Evolutionary conservation across 2,797 vertebrate genomes (phyloP).

Genomic region (Pseudopleuronectes americanus): DNA sequence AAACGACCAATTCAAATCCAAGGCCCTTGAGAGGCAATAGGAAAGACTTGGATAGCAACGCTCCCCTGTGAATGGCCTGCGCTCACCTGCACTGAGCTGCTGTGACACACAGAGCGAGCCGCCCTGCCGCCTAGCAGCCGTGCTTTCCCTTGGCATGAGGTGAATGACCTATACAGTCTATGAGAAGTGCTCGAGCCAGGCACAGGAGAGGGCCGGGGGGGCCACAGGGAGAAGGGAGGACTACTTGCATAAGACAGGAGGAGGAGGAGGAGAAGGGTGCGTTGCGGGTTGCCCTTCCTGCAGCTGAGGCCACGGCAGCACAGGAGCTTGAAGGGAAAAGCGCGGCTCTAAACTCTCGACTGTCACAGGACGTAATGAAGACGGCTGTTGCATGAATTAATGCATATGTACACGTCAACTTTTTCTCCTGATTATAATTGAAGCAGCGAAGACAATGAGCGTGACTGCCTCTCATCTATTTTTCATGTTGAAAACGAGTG

Average conservation of each 20-base stretch:
- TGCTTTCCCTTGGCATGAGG: constrained; percentile 70
- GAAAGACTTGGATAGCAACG: constrained; percentile 14
- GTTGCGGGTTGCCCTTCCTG: constrained; percentile 47
- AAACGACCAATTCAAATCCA: constrained; percentile 22
- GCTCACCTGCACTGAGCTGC: constrained; percentile 70
- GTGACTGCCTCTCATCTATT: constrained; percentile 74
- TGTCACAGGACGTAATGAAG: constrained; percentile 36
- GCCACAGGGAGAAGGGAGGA: constrained; percentile 41
- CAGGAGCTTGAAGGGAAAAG: constrained; percentile 6
- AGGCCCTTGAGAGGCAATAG: neutral
- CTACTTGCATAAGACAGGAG: constrained; percentile 54
- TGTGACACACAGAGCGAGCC: neutral
- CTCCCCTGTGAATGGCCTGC: constrained; percentile 60
- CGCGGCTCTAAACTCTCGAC: neutral
- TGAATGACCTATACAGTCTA: constrained; percentile 82
- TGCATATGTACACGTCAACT: constrained; percentile 28
- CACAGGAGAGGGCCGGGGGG: constrained; percentile 32
- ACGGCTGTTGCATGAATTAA: constrained; percentile 46
- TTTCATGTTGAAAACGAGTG: constrained; percentile 75
- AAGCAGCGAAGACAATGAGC: constrained; percentile 66
- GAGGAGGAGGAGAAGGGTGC: constrained; percentile 23
- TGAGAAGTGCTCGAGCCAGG: constrained; percentile 52
- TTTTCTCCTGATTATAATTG: constrained; percentile 43
- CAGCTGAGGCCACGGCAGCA: constrained; percentile 30
- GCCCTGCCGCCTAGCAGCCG: constrained; percentile 45